Base-by-base conservation (phyloP, 2,888 invertebrate genomes). In the Cremastinae sp. region DNA sequence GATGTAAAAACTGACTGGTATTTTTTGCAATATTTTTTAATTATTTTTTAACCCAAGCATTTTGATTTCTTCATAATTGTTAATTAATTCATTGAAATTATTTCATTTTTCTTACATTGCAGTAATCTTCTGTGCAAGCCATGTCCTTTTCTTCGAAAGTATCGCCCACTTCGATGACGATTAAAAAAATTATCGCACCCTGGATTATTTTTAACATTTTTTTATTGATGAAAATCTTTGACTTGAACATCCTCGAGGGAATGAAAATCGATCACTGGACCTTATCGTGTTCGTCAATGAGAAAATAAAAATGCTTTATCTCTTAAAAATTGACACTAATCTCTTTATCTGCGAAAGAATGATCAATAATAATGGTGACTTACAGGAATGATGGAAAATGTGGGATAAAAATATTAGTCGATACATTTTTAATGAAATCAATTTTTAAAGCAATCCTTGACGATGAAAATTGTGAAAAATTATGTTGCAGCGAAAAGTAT, bases 61-160 rank as follows among this genome's bases (percentile, higher is more conserved):
- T 9, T 36, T 36, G n/a, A n/a, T n/a, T n/a, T n/a, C n/a, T n/a
- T n/a, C n/a, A n/a, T n/a, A n/a, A n/a, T n/a, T n/a, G n/a, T n/a
- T n/a, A 4, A 38, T 45, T 0, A 12, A 53, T 20, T 59, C 45
- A 14, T 16, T 10, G 7, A 65, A 41, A 43, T 47, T 18, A 16
- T 20, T 38, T 36, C 28, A 10, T 20, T 0, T n/a, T n/a, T 38
- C 59, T 72, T 73, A 80, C 80, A 18, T 47, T 62, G 59, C 80
- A 80, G 45, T 45, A 78, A 34, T 77, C 61, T 9, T 74, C 45
- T 36, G 64, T 78, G 59, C 80, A 80, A 47, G 59, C 9, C 73
- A 73, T 73, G 14, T 76, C 73, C 47, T 59, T 53, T n/a, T 73
- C 14, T 7, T 73, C 69, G 20, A 76, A 76, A 16, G 53, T 45